phyloP scores from a whole-genome alignment of 2,797 vertebrate genomes.

The Megaceryle alcyon region DNA sequence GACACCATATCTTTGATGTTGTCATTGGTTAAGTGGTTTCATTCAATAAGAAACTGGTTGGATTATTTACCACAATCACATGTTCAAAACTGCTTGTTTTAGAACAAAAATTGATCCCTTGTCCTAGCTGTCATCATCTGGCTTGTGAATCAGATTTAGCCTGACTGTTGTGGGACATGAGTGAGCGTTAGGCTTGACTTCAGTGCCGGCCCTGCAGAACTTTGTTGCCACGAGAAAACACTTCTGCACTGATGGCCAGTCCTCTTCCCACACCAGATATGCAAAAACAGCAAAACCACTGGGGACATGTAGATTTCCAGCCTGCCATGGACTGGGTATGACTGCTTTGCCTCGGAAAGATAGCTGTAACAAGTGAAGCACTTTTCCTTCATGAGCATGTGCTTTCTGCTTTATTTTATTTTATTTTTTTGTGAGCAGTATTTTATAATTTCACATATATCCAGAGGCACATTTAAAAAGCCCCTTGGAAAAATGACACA shows the following conservation, averaged over 20 bases:
- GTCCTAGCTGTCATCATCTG: constrained; percentile 13
- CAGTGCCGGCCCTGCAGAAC: not conserved
- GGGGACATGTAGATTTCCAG: not conserved
- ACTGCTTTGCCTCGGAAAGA: constrained; percentile 35
- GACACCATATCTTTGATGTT: not conserved
- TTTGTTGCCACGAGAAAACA: not conserved
- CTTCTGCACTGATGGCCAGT: not conserved
- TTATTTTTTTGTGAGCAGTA: not conserved
- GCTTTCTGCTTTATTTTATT: constrained; percentile 34
- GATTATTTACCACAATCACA: not conserved
- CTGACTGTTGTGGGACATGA: not conserved
- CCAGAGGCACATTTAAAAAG: constrained; percentile 44
- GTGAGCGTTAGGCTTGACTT: not conserved
- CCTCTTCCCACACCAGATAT: not conserved
- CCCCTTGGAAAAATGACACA: constrained; percentile 51
- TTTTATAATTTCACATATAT: constrained; percentile 45
- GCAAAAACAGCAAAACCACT: constrained; percentile 8
- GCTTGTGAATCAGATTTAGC: not conserved
- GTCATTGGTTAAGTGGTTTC: not conserved
- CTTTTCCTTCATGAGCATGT: not conserved
- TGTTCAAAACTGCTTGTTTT: not conserved
- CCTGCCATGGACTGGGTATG: not conserved
- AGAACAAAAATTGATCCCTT: constrained; percentile 2
- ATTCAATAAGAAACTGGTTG: constrained; percentile 11
- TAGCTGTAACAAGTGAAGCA: not conserved